phyloP scores from a whole-genome alignment of 2,888 invertebrate species.

The Dorcus hopei region DNA sequence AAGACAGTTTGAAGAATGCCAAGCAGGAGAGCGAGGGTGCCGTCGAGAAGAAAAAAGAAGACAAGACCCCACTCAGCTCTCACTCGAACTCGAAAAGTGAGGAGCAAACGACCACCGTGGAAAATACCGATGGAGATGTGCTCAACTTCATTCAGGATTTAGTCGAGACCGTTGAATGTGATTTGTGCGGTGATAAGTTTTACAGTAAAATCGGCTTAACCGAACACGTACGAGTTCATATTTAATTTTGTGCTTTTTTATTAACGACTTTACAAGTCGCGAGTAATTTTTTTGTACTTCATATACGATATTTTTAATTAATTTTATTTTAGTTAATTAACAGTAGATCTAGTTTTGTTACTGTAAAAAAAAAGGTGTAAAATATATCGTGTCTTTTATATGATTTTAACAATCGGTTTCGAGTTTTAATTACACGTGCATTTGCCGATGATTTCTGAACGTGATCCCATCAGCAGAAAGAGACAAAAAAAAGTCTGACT shows the following conservation, averaged over 20 bases:
- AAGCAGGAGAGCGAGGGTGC: constrained; percentile 30
- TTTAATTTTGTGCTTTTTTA: constrained; percentile 31
- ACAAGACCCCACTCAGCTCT: neutral
- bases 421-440: too few relatives aligned
- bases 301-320: too few relatives aligned
- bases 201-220: constrained; percentile 41
- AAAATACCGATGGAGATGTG: neutral
- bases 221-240: constrained; percentile 47
- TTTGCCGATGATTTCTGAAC: too few relatives aligned
- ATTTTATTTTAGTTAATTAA: too few relatives aligned
- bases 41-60: constrained; percentile 6
- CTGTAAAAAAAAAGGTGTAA: too few relatives aligned
- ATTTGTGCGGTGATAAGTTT: constrained; percentile 46
- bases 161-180: constrained; percentile 32
- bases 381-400: too few relatives aligned
- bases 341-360: too few relatives aligned
- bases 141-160: constrained; percentile 21
- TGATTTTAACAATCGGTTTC: too few relatives aligned
- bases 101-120: neutral
- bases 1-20: constrained; percentile 28
- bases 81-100: neutral
- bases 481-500: too few relatives aligned
- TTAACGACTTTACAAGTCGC: too few relatives aligned
- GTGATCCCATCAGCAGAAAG: too few relatives aligned
- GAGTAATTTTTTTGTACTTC: too few relatives aligned